Conservation (phyloP, 2,113 vertebrate species). For the Scolopax mira region DNA sequence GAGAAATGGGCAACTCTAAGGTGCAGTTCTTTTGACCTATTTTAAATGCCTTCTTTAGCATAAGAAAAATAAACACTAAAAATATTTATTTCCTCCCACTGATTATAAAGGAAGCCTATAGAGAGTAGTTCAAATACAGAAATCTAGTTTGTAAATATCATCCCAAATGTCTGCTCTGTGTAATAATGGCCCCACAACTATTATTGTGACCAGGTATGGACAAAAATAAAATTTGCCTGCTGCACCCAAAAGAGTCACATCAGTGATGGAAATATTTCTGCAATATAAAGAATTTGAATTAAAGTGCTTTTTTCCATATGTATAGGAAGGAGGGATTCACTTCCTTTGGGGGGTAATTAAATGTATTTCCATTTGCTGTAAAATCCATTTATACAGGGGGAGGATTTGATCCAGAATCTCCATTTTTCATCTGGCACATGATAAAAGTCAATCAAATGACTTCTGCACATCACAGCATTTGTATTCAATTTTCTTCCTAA, state of each 20-base stretch:
- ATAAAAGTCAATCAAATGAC: not conserved
- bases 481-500: not conserved
- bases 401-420: not conserved
- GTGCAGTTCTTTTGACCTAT: not conserved
- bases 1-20: not conserved
- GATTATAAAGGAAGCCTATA: not conserved
- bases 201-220: not conserved
- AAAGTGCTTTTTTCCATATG: not conserved
- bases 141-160: not conserved
- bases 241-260: not conserved
- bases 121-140: not conserved
- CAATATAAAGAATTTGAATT: not conserved
- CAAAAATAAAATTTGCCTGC: not conserved
- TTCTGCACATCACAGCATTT: not conserved
- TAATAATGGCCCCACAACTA: not conserved
- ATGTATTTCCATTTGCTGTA: not conserved
- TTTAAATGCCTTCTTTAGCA: not conserved
- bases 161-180: not conserved
- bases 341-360: not conserved
- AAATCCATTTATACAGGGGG: not conserved
- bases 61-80: not conserved
- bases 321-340: not conserved
- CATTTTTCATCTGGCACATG: not conserved
- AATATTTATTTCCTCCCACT: not conserved
- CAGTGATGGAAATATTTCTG: not conserved